These are phyloP conservation scores for Illadopsis cleaveri DNA, from an alignment of 2,113 vertebrate species.

Conservation along the genomic window DNA sequence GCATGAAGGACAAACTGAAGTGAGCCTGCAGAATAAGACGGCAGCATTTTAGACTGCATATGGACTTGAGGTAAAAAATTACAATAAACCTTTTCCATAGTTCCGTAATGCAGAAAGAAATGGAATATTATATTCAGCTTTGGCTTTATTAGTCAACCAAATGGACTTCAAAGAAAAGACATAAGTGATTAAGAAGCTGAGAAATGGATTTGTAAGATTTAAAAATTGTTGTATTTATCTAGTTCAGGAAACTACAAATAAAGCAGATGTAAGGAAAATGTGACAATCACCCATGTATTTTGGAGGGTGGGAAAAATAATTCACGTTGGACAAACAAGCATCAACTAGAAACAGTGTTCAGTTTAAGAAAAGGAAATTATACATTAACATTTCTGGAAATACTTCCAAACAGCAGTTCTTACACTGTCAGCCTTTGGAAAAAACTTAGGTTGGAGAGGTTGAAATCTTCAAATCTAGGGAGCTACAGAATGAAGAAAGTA, in stretches of 20 bases:
- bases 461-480: background rate
- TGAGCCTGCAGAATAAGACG: background rate
- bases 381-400: background rate
- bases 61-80: background rate
- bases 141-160: background rate
- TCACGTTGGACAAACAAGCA: background rate
- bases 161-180: background rate
- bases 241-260: background rate
- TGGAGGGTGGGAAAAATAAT: background rate
- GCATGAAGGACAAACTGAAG: background rate
- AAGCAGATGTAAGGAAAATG: background rate
- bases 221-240: background rate
- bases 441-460: background rate
- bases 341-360: background rate
- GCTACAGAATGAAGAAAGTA: background rate
- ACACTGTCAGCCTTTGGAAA: background rate
- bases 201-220: background rate
- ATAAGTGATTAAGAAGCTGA: background rate
- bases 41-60: background rate
- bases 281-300: background rate
- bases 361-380: background rate
- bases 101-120: background rate
- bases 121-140: background rate
- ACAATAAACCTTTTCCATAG: background rate
- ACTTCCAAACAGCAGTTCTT: background rate